Base-by-base conservation (phyloP, 2,888 invertebrate species). In the Sabatieria punctata region DNA sequence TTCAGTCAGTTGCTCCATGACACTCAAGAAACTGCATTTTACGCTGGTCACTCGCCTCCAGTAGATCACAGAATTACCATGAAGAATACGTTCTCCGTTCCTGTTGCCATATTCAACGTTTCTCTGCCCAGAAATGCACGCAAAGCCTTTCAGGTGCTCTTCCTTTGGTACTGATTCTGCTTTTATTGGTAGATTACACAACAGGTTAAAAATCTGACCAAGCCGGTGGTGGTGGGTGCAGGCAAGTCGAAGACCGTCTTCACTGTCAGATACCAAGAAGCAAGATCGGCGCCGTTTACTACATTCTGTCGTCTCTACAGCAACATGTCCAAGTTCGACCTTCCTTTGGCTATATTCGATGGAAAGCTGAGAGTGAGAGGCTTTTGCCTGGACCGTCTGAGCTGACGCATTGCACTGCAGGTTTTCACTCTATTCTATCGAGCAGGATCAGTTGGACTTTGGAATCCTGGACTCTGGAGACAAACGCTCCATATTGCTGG, bases 301-400 rank as follows among this genome's bases (percentile, higher is more conserved):
- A 38, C 26, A 8, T 39, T 39, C 39, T 70, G 73, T 54, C 70
- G 74, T 37, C 68, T 83, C 43, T 74, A 77, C 61, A 81, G 82
- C 21, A 84, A 84, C 66, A 74, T 81, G 48, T 80, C 82, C 25
- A 73, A 74, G 35, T 75, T 81, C 55, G 70, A 73, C 54, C 73
- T 82, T 52, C 80, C 81, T 27, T 67, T 83, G 51, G 65, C 77
- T 43, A 77, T 78, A 60, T 82, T 81, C 63, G 77, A 79, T 63
- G 82, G 82, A 41, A 77, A 76, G 63, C 68, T 82, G 47, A 61
- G 63, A 59, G 69, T 58, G 70, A 72, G 62, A n/a, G n/a, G n/a
- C n/a, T 52, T 43, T 45, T 42, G 23, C 2, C 22, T 44, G 37
- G 2, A 18, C 40, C 24, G 24, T 40, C n/a, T n/a, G n/a, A n/a